phyloP scores from a whole-genome alignment of 30 jellyfish, hydroid and myxozoan genomes.

The Morbakka virulenta region DNA sequence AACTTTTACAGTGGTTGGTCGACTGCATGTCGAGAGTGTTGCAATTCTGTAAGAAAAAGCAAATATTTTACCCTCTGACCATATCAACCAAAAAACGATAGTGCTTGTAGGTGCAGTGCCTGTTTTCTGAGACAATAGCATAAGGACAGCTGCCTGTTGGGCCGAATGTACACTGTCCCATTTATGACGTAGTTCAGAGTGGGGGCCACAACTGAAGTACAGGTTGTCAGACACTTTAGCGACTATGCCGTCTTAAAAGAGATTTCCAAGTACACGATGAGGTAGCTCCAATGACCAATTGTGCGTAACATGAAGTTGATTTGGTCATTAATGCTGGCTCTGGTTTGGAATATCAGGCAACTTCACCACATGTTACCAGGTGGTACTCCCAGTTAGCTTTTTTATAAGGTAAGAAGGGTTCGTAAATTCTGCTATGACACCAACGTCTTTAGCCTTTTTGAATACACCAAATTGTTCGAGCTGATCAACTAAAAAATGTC shows the following conservation, averaged over 20 bases:
- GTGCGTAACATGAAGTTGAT: constrained; percentile 66
- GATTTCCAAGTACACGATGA: constrained; percentile 44
- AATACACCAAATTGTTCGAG: too few relatives aligned
- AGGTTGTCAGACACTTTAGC: constrained; percentile 58
- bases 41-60: constrained; percentile 53
- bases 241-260: constrained; percentile 21
- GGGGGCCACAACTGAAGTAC: constrained; percentile 30
- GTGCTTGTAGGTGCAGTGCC: constrained; percentile 47
- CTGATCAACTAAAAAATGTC: too few relatives aligned
- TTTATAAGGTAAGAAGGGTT: too few relatives aligned
- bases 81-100: constrained; percentile 52
- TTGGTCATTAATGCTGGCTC: too few relatives aligned
- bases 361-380: too few relatives aligned
- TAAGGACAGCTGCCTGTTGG: constrained; percentile 5
- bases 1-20: constrained; percentile 38
- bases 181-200: constrained; percentile 2
- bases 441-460: too few relatives aligned
- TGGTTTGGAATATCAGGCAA: too few relatives aligned
- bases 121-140: constrained; percentile 34
- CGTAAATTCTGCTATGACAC: too few relatives aligned
- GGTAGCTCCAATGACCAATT: constrained; percentile 53
- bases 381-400: too few relatives aligned
- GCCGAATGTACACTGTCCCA: constrained; percentile 35
- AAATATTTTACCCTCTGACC: too few relatives aligned
- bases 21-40: constrained; percentile 34